Conservation (phyloP, 2,888 invertebrate genomes). For the Drosophila tanythrix region DNA sequence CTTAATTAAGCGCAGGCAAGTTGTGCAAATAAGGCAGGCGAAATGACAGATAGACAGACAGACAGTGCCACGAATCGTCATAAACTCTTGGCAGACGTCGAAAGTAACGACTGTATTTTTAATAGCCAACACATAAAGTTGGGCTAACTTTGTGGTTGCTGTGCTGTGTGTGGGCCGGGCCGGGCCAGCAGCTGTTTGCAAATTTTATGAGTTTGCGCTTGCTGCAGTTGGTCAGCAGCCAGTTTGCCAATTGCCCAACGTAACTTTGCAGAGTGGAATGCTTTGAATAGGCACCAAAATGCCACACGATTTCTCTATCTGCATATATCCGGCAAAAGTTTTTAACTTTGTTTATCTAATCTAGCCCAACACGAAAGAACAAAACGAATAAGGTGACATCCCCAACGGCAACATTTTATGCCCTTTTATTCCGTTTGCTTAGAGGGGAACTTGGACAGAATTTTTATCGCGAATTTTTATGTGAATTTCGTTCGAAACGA, state of each 20-base stretch:
- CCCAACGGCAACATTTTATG: slow-evolving; percentile 64
- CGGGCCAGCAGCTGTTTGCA: slow-evolving; percentile 47
- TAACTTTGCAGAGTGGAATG: slow-evolving; percentile 52
- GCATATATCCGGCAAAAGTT: slow-evolving; percentile 40
- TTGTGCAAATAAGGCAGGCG: slow-evolving; percentile 66
- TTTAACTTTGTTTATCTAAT: slow-evolving; percentile 69
- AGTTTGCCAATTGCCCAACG: slow-evolving; percentile 26
- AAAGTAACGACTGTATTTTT: slow-evolving; percentile 74
- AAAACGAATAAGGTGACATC: slow-evolving; percentile 30
- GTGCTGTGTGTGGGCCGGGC: neutral
- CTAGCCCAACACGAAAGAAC: slow-evolving; percentile 37
- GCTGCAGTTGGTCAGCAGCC: slow-evolving; percentile 60
- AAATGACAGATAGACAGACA: slow-evolving; percentile 25
- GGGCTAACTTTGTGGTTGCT: slow-evolving; percentile 8
- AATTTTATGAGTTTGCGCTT: slow-evolving; percentile 70
- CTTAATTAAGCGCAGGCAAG: slow-evolving; percentile 76
- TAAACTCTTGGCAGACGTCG: slow-evolving; percentile 72
- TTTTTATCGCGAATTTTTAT: slow-evolving; percentile 66
- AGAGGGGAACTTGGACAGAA: slow-evolving; percentile 2
- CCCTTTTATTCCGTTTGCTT: slow-evolving; percentile 68
- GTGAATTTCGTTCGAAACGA: slow-evolving; percentile 15
- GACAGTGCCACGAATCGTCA: slow-evolving; percentile 35
- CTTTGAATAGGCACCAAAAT: slow-evolving; percentile 31
- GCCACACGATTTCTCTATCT: slow-evolving; percentile 16
- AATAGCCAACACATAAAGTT: slow-evolving; percentile 63